Evolutionary conservation across 2,113 vertebrate genomes (phyloP), one percentile per base, ranked within the genome.

Genomic region (Oryzias curvinotus): DNA sequence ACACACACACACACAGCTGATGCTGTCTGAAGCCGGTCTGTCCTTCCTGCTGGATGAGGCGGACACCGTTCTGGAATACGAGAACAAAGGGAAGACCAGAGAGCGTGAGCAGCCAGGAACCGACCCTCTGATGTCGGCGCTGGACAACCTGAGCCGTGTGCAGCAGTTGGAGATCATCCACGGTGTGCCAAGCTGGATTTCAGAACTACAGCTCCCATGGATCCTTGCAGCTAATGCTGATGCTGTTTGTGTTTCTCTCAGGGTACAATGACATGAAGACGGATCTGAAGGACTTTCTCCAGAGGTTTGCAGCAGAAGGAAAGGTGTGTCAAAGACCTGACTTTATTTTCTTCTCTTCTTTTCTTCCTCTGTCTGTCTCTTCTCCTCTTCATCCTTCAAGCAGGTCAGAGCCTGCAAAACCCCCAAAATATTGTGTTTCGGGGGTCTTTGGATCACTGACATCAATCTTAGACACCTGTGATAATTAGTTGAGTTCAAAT

Each of bases 251-350:
- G 10, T 36, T 36, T 36, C 8, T 62, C 68, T 58, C 84, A 98
- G 97, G 95, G 30, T 99, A 98, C 90, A 99, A 99, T 14, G 96
- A 99, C 78, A 91, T 99, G 90, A 98, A 99, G 88, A 94, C 92
- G 0, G 97, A 99, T 65, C 90, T 99, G 77, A 98, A 94, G 50
- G 97, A 99, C 78, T 99, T 95, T 85, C 93, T 99, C 82, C 95
- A 95, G 89, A 93, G 90, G 46, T 98, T 99, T 78, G 97, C 96
- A 64, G 91, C 96, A 62, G 96, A 98, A 85, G 96, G 97, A 85
- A 98, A 98, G 91, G 97, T 98, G 87, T 85, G 77, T 36, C 36
- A 36, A 36, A 36, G 8, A 30, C 28, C 28, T 30, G 28, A 36
- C 36, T 36, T 36, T 36, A 10, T 36, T 23, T 10, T 36, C 36